Percentiles rank a stretch among this genome's conserved stretches.
Evolutionary conservation across 2,888 invertebrate genomes (phyloP).

Genomic region (Pollenia labialis): DNA sequence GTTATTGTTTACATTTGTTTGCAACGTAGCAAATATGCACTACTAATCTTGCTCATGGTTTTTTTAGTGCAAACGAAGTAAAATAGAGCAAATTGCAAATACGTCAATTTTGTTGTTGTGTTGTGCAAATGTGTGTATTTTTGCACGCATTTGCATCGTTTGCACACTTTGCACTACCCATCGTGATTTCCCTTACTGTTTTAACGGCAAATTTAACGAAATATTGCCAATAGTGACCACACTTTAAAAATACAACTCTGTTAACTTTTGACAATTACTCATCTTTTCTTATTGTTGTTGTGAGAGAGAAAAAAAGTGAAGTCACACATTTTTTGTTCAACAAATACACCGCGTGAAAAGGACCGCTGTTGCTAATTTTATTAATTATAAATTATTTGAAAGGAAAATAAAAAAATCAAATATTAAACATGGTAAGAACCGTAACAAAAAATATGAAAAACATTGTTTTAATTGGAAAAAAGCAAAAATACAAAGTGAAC

Average conservation of each 20-base stretch:
- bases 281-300: slow-evolving; percentile 30
- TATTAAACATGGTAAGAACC: slow-evolving; percentile 80
- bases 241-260: background rate
- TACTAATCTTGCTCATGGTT: too few species aligned
- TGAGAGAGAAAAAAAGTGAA: slow-evolving; percentile 44
- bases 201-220: too few species aligned
- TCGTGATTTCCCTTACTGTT: too few species aligned
- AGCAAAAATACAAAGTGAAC: background rate
- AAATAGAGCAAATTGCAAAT: too few species aligned
- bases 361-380: slow-evolving; percentile 77
- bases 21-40: too few species aligned
- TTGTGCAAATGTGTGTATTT: too few species aligned
- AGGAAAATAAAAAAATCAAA: slow-evolving; percentile 59
- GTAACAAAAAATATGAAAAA: slow-evolving; percentile 73
- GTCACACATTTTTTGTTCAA: slow-evolving; percentile 67
- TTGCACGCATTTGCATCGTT: too few species aligned
- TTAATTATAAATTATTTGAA: slow-evolving; percentile 58
- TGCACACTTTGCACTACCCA: too few species aligned
- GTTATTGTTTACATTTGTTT: too few species aligned
- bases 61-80: too few species aligned
- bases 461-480: background rate
- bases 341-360: slow-evolving; percentile 73
- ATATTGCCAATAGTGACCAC: too few species aligned
- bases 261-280: slow-evolving; percentile 17
- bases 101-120: too few species aligned